These are phyloP conservation scores for Kuschelorhynchus macadamiae DNA, from an alignment of 2,888 invertebrate genomes.

Conservation along the genomic window DNA sequence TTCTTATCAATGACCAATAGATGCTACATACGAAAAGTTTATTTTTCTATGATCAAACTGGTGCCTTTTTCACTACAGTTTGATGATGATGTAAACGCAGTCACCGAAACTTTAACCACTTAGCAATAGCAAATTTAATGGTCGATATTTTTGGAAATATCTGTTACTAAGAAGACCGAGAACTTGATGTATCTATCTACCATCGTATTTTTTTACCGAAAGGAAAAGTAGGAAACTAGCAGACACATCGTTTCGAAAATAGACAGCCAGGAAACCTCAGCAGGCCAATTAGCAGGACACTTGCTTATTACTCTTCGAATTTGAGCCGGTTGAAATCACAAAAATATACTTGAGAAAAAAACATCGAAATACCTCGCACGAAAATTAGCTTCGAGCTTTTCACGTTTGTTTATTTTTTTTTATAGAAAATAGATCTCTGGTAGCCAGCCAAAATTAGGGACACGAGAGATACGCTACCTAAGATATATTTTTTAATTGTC, in stretches of 20 bases:
- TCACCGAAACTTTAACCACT: too few species aligned
- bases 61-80: too few species aligned
- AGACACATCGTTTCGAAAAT: neutral
- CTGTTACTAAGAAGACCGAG: too few species aligned
- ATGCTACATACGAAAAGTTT: too few species aligned
- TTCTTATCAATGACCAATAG: too few species aligned
- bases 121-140: too few species aligned
- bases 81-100: too few species aligned
- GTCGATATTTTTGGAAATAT: too few species aligned
- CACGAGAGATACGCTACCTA: neutral
- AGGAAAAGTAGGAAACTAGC: neutral
- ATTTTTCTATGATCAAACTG: too few species aligned
- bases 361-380: slow-evolving; percentile 16
- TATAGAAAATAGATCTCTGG: slow-evolving; percentile 27
- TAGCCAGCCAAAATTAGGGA: slow-evolving; percentile 7
- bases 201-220: too few species aligned
- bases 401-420: slow-evolving; percentile 4
- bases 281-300: slow-evolving; percentile 16
- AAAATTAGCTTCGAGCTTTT: slow-evolving; percentile 19
- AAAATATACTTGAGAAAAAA: slow-evolving; percentile 31
- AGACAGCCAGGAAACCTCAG: neutral
- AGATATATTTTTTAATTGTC: neutral
- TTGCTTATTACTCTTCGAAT: slow-evolving; percentile 10
- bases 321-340: slow-evolving; percentile 28
- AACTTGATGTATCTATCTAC: too few species aligned